These are phyloP conservation scores for Clarias macrocephalus DNA, from an alignment of 2,113 vertebrate species.

Conservation along the genomic window DNA sequence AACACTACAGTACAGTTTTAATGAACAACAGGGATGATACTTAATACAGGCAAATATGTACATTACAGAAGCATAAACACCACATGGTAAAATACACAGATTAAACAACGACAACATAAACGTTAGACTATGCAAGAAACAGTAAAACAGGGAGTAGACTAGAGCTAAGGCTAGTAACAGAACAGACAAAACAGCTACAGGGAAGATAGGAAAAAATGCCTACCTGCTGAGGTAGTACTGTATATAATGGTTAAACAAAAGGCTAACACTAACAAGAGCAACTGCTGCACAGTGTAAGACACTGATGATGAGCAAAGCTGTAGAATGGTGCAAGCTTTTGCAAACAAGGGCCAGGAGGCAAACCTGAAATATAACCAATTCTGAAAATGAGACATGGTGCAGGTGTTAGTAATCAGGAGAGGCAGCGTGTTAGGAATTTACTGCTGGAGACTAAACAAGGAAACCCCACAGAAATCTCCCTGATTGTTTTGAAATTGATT, in stretches of 20 bases:
- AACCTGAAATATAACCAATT: background rate
- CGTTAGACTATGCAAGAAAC: background rate
- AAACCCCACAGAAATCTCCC: background rate
- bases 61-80: background rate
- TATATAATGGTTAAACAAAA: background rate
- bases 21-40: background rate
- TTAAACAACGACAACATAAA: background rate
- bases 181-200: background rate
- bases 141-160: background rate
- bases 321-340: background rate
- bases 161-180: background rate
- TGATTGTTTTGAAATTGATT: background rate
- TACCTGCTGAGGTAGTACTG: background rate
- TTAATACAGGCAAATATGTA: background rate
- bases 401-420: background rate
- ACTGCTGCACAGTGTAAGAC: background rate
- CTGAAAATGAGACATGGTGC: background rate
- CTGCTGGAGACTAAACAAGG: background rate
- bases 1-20: background rate
- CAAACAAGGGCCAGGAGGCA: background rate
- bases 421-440: background rate
- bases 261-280: background rate
- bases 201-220: background rate
- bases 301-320: background rate
- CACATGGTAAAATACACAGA: background rate